Percentiles rank a stretch among this genome's conserved stretches.
These are phyloP conservation scores for Pocillopora verrucosa DNA, from an alignment of 64 coral and sea anemone species.

Conservation along the genomic window DNA sequence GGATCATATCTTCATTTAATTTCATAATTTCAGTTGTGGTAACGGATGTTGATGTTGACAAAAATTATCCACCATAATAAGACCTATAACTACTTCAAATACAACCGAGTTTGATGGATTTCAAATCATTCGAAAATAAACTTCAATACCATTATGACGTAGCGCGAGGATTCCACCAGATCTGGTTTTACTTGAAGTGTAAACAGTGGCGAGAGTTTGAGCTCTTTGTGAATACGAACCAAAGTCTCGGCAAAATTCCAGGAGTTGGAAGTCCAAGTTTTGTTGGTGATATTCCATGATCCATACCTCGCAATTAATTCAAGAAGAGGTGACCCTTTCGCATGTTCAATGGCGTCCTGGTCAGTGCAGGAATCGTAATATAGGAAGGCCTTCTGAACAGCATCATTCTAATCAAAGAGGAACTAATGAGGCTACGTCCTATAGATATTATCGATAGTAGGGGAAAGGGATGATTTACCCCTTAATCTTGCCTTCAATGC, in stretches of 20 bases:
- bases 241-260: conserved; percentile 48
- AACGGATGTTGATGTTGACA: too few relatives aligned
- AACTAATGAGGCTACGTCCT: background rate
- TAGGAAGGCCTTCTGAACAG: conserved; percentile 43
- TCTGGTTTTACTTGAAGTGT: conserved; percentile 40
- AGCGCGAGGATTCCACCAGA: conserved; percentile 12
- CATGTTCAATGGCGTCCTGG: background rate
- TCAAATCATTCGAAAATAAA: background rate
- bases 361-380: conserved; percentile 74
- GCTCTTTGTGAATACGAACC: conserved; percentile 11
- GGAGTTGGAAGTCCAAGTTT: conserved; percentile 20
- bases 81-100: background rate
- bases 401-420: conserved; percentile 12
- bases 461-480: background rate
- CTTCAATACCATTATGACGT: conserved; percentile 46
- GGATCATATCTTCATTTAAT: too few relatives aligned
- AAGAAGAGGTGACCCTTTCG: conserved; percentile 20
- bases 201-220: conserved; percentile 39
- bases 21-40: too few relatives aligned
- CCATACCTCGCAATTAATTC: conserved; percentile 41
- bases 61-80: background rate
- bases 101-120: background rate
- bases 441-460: background rate
- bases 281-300: conserved; percentile 57
- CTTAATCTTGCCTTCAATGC: too few relatives aligned